Percentiles rank a stretch among this genome's conserved stretches.
Evolutionary conservation across 2,113 vertebrate species (phyloP).

Genomic region (Tragelaphus strepsiceros): DNA sequence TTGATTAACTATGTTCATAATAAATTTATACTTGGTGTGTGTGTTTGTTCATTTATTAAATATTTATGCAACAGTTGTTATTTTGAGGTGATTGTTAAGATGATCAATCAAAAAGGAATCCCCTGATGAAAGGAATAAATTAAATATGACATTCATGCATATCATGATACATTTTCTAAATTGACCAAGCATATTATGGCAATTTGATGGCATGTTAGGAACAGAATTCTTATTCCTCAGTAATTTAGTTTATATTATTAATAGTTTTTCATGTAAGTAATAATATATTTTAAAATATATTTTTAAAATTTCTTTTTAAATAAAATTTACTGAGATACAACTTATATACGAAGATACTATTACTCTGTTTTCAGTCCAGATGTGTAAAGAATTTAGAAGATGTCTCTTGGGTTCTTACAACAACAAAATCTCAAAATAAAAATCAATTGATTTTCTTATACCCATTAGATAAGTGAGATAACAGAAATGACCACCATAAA

Average conservation of each 20-base stretch:
- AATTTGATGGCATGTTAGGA: no score
- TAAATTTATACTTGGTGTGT: not conserved
- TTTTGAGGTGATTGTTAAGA: conserved; percentile 10
- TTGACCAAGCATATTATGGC: not conserved
- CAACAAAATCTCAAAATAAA: not conserved
- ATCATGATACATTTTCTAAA: not conserved
- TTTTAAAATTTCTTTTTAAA: not conserved
- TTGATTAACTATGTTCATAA: conserved; percentile 12
- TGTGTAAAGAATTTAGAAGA: not conserved
- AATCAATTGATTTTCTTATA: not conserved
- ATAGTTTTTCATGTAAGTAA: not conserved
- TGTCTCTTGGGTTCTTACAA: not conserved
- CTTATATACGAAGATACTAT: not conserved
- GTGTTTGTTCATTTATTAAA: not conserved
- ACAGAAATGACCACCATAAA: not conserved
- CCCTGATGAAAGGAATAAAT: conserved; percentile 5
- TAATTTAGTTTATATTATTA: not conserved
- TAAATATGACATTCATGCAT: not conserved
- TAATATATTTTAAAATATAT: not conserved
- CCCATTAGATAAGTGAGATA: not conserved
- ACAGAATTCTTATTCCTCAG: not conserved
- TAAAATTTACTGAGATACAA: not conserved
- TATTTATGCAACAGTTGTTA: not conserved
- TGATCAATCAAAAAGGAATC: conserved; percentile 24
- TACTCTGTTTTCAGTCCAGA: not conserved